Conservation (phyloP, 1,140 invertebrate species). For the Rhynchophorus ferrugineus region DNA sequence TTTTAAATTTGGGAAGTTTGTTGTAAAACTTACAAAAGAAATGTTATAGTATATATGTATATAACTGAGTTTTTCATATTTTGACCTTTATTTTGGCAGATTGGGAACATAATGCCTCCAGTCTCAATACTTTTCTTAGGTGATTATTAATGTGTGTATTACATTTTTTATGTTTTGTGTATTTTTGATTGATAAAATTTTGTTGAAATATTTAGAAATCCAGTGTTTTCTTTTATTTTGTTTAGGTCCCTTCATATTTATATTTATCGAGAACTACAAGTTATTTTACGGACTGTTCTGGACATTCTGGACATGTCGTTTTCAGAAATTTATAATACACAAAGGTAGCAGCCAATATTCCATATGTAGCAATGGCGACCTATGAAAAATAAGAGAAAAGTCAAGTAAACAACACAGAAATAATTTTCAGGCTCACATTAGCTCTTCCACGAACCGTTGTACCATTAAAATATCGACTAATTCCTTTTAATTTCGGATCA, state of each 20-base stretch:
- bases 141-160: no score
- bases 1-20: no score
- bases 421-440: constrained; percentile 10
- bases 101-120: no score
- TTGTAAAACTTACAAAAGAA: no score
- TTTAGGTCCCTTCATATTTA: not conserved
- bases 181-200: not conserved
- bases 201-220: not conserved
- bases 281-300: not conserved
- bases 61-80: no score
- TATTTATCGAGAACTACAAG: no score
- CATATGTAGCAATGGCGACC: constrained; percentile 11
- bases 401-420: not conserved
- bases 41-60: no score
- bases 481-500: constrained; percentile 14
- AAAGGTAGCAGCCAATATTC: not conserved
- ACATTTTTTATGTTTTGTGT: not conserved
- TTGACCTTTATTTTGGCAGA: no score
- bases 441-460: constrained; percentile 14
- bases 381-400: not conserved
- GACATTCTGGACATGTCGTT: constrained; percentile 2
- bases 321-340: constrained; percentile 9
- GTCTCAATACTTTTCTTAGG: no score
- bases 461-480: constrained; percentile 15
- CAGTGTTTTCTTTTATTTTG: not conserved